Percentiles rank a stretch among this genome's conserved stretches.
Evolutionary conservation across 1,140 invertebrate species (phyloP).

Genomic region (Ylistrum balloti): DNA sequence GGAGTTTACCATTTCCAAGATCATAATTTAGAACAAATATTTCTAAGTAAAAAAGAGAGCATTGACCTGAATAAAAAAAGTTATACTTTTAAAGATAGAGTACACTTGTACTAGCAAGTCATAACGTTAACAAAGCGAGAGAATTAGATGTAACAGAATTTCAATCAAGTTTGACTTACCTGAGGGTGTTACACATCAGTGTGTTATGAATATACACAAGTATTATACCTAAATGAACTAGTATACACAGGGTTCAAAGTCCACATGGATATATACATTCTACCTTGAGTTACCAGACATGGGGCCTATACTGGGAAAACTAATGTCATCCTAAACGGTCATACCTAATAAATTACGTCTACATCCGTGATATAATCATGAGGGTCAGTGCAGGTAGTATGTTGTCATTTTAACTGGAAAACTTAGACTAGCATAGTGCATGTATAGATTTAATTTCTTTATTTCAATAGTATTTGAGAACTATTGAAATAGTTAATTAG

Average conservation of each 20-base stretch:
- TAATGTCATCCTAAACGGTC: background rate
- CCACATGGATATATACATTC: background rate
- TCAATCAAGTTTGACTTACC: background rate
- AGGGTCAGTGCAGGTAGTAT: background rate
- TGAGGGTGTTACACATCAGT: background rate
- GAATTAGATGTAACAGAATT: background rate
- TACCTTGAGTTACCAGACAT: background rate
- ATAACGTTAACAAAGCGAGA: background rate
- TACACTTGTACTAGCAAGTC: background rate
- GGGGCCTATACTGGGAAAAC: background rate
- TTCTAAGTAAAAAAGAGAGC: no score
- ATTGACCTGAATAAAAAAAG: no score
- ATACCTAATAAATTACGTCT: background rate
- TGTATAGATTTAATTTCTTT: no score
- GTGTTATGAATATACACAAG: conserved; percentile 38
- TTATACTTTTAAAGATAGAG: no score
- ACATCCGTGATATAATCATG: background rate
- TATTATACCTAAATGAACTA: conserved; percentile 30
- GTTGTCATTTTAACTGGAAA: no score
- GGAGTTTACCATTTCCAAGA: no score
- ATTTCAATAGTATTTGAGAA: no score
- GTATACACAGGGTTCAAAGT: background rate
- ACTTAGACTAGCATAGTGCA: no score
- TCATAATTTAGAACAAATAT: no score
- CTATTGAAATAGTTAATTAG: no score